These are phyloP conservation scores for Aphrophora alni DNA, from an alignment of 2,888 invertebrate genomes.

Conservation along the genomic window DNA sequence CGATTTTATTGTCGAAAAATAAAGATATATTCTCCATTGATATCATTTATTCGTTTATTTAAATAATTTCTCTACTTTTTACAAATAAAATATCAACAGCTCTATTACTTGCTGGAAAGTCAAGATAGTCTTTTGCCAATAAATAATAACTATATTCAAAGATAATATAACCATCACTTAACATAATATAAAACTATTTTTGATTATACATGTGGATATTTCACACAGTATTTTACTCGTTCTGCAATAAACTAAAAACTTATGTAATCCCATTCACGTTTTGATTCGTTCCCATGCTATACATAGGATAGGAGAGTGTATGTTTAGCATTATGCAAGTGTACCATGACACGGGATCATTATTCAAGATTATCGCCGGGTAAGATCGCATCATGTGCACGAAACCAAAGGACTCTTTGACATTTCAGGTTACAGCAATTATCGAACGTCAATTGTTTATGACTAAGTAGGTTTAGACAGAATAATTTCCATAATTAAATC, in stretches of 20 bases:
- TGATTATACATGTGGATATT: not conserved
- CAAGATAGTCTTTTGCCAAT: too few species aligned
- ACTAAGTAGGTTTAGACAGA: slow-evolving; percentile 1
- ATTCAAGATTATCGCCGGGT: not conserved
- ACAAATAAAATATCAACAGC: too few species aligned
- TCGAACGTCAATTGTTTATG: not conserved
- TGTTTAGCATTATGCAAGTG: slow-evolving; percentile 1
- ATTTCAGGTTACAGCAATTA: not conserved
- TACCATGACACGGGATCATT: not conserved
- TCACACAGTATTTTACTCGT: not conserved
- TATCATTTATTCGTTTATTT: too few species aligned
- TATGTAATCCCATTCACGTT: not conserved
- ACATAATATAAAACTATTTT: not conserved
- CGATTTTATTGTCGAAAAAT: too few species aligned
- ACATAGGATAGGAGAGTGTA: not conserved
- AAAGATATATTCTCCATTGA: too few species aligned
- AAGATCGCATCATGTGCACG: not conserved
- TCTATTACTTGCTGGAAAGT: too few species aligned
- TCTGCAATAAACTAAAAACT: not conserved
- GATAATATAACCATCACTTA: too few species aligned
- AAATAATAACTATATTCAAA: too few species aligned
- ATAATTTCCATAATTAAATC: slow-evolving; percentile 6
- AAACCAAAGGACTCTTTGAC: slow-evolving; percentile 1
- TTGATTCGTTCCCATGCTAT: not conserved
- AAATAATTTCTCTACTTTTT: too few species aligned